Evolutionary conservation across 2,113 vertebrate genomes (phyloP), one percentile per base, ranked within the genome.

Genomic region (Aviceda subcristata): DNA sequence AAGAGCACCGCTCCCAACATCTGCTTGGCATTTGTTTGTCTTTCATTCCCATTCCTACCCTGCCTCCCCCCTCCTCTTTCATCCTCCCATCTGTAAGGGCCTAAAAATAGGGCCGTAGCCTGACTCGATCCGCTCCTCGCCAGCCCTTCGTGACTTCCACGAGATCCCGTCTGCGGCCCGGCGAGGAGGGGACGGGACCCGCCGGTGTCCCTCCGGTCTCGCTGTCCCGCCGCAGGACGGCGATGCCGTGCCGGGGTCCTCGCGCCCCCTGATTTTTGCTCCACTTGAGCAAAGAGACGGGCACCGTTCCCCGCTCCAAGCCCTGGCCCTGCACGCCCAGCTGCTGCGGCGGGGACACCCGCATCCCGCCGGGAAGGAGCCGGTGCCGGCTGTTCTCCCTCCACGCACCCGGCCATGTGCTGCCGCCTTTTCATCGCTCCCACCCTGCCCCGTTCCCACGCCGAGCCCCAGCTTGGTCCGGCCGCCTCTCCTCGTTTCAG

Each of bases 1-100:
- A 93, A 93, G 75, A 87, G 78, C 82, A 6, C 17, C 4, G 21
- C 88, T 92, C 66, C 88, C 90, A 76, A 92, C 91, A 95, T 96
- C 95, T 95, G 96, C 95, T 90, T 12, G 46, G 82, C 12, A 66
- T 96, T 96, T 96, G 96, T 92, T 94, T 94, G 92, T 67, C 96
- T 93, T 79, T 79, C 88, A 56, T 88, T 96, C 80, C 83, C 41
- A 2, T 80, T 86, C 91, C 64, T 68, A 11, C 69, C 55, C 88
- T 62, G 56, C 74, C 78, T 94, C 77, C 79, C 46, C 36, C 20
- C n/a, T 48, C 59, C 0, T 8, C 91, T 95, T 95, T 87, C 85
- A 95, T 94, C 94, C 91, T 57, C 85, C 93, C 86, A 59, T 92
- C 91, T 95, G 96, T 41, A 83, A 18, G 3, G 63, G n/a, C 72